These are phyloP conservation scores for Orthosia incerta DNA, from an alignment of 2,888 invertebrate genomes.

Conservation along the genomic window DNA sequence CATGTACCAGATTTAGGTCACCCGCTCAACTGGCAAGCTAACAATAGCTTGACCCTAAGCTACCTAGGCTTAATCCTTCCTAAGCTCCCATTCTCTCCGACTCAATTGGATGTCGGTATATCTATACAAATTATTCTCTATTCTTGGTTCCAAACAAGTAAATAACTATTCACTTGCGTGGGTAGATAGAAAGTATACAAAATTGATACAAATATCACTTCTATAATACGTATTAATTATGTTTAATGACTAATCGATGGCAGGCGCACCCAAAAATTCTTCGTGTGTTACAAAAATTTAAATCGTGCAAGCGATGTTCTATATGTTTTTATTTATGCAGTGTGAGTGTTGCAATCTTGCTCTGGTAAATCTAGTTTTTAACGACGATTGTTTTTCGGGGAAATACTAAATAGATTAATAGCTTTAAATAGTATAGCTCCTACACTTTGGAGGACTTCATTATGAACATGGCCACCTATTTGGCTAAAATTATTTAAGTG, in stretches of 20 bases:
- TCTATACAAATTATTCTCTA: conserved; percentile 49
- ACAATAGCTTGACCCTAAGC: conserved; percentile 55
- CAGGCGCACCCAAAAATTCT: conserved; percentile 63
- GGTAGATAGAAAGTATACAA: conserved; percentile 65
- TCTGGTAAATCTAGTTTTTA: conserved; percentile 47
- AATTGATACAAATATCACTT: conserved; percentile 68
- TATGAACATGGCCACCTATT: too few relatives aligned
- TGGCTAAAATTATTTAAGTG: too few relatives aligned
- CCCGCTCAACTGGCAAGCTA: conserved; percentile 25
- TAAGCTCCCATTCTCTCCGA: conserved; percentile 40
- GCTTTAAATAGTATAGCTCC: background rate
- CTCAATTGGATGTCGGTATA: conserved; percentile 40
- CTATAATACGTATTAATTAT: conserved; percentile 67
- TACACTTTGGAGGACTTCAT: too few relatives aligned
- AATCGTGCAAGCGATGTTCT: conserved; percentile 39
- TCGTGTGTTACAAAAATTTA: conserved; percentile 47
- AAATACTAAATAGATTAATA: conserved; percentile 21
- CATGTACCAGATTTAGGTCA: conserved; percentile 51
- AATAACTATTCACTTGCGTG: conserved; percentile 59
- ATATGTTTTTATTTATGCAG: conserved; percentile 48
- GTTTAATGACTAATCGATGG: conserved; percentile 57
- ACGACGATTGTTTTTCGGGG: background rate
- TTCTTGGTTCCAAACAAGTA: conserved; percentile 51
- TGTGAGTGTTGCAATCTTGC: conserved; percentile 43
- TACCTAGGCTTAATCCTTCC: conserved; percentile 47